A percentile compares a stretch with the other conserved stretches of the same genome.
Evolutionary conservation across 2,888 invertebrate species (phyloP).

Genomic region (Endotricha flammealis): DNA sequence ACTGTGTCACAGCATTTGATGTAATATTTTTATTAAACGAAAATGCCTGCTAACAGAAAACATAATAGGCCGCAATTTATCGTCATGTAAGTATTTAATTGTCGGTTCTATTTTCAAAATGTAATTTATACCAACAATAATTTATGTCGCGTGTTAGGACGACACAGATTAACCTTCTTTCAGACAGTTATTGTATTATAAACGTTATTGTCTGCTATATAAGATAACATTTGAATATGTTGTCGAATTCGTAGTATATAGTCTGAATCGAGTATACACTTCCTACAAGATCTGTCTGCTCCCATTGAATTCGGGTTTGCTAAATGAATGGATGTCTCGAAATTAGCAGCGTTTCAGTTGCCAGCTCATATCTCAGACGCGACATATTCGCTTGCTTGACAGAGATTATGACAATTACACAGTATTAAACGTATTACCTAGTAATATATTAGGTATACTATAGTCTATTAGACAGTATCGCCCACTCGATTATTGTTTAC

Average conservation of each 20-base stretch:
- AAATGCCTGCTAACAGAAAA: too few relatives aligned
- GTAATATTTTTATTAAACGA: too few relatives aligned
- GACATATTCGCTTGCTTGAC: slow-evolving; percentile 56
- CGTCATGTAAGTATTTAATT: slow-evolving; percentile 43
- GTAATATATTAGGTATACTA: slow-evolving; percentile 60
- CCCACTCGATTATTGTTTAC: slow-evolving; percentile 56
- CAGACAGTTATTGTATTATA: slow-evolving; percentile 13
- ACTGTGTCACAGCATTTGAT: too few relatives aligned
- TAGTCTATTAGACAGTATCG: too few relatives aligned
- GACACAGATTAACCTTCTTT: slow-evolving; percentile 21
- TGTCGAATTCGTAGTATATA: slow-evolving; percentile 9
- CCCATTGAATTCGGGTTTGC: slow-evolving; percentile 63
- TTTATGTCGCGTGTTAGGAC: slow-evolving; percentile 40
- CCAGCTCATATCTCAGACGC: slow-evolving; percentile 66
- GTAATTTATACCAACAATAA: slow-evolving; percentile 48
- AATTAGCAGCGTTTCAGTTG: slow-evolving; percentile 67
- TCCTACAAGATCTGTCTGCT: slow-evolving; percentile 51
- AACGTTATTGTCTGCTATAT: slow-evolving; percentile 12
- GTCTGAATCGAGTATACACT: slow-evolving; percentile 23
- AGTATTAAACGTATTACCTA: slow-evolving; percentile 57
- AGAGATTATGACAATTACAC: slow-evolving; percentile 60
- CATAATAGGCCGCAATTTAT: slow-evolving; percentile 42
- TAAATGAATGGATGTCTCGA: slow-evolving; percentile 70
- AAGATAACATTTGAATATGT: slow-evolving; percentile 15
- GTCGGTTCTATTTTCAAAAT: slow-evolving; percentile 46